A percentile compares a stretch with the other conserved stretches of the same genome.
Evolutionary conservation across 2,888 invertebrate genomes (phyloP).

Genomic region (Caenorhabditis virilis): DNA sequence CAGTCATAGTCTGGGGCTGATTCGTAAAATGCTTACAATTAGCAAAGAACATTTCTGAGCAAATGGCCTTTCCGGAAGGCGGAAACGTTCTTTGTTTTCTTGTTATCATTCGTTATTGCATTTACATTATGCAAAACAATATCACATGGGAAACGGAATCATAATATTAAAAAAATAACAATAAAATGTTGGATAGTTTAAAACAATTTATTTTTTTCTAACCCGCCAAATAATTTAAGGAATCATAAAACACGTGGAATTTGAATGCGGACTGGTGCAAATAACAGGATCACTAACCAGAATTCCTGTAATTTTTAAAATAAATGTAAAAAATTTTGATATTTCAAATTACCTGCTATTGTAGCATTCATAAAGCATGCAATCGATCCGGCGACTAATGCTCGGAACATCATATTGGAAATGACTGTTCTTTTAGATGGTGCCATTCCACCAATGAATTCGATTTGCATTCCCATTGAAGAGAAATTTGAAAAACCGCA

Average conservation of each 20-base stretch:
- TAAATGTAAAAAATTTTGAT: background rate
- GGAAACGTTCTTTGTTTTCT: no score
- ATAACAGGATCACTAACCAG: slow-evolving; percentile 14
- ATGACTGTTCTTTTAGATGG: slow-evolving; percentile 65
- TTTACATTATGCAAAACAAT: no score
- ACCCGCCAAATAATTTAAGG: slow-evolving; percentile 2
- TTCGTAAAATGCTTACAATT: no score
- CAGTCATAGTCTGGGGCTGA: no score
- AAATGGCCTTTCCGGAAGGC: no score
- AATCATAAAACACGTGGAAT: slow-evolving; percentile 19
- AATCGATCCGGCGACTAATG: slow-evolving; percentile 70
- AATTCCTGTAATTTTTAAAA: slow-evolving; percentile 26
- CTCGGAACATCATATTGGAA: slow-evolving; percentile 69
- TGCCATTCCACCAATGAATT: slow-evolving; percentile 64
- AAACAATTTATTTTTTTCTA: no score
- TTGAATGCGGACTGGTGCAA: slow-evolving; percentile 5
- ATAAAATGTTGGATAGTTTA: no score
- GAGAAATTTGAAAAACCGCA: slow-evolving; percentile 72
- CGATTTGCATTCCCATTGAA: slow-evolving; percentile 71
- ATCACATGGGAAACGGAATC: no score
- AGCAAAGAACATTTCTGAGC: no score
- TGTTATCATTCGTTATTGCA: no score
- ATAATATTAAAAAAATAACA: no score
- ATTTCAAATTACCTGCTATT: slow-evolving; percentile 67
- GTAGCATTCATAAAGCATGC: slow-evolving; percentile 71